A percentile compares a stretch with the other conserved stretches of the same genome.
Evolutionary conservation across 2,888 invertebrate genomes (phyloP).

Genomic region (Phortica okadai): DNA sequence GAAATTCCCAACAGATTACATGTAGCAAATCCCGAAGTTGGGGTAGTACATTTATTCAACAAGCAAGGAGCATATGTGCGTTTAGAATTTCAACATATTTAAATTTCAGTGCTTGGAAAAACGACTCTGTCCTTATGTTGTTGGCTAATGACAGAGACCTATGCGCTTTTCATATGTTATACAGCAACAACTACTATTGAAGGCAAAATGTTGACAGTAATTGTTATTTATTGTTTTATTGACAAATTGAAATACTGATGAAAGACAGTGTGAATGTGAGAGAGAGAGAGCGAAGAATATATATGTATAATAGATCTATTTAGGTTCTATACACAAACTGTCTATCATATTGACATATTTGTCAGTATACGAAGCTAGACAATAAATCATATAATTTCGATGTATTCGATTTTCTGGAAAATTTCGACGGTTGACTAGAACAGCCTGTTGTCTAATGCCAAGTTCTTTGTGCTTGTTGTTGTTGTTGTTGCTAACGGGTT

Average conservation of each 20-base stretch:
- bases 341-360: constrained; percentile 42
- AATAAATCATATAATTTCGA: constrained; percentile 34
- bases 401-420: constrained; percentile 37
- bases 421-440: constrained; percentile 28
- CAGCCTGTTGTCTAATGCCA: constrained; percentile 38
- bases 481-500: background rate
- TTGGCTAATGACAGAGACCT: background rate
- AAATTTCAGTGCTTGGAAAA: background rate
- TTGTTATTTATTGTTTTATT: constrained; percentile 71
- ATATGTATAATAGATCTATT: constrained; percentile 36
- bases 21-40: background rate
- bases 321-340: constrained; percentile 30
- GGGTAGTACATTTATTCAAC: background rate
- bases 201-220: constrained; percentile 54
- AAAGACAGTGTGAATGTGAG: background rate
- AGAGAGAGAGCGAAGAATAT: background rate
- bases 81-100: constrained; percentile 34
- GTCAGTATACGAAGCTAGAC: constrained; percentile 30
- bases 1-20: constrained; percentile 18
- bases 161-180: constrained; percentile 21
- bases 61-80: constrained; percentile 44
- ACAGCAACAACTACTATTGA: constrained; percentile 43
- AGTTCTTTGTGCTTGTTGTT: constrained; percentile 50
- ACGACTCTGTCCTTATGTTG: background rate
- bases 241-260: constrained; percentile 48